A percentile compares a stretch with the other conserved stretches of the same genome.
Conservation (phyloP, 2,797 vertebrate genomes). For the Onychomys torridus region DNA sequence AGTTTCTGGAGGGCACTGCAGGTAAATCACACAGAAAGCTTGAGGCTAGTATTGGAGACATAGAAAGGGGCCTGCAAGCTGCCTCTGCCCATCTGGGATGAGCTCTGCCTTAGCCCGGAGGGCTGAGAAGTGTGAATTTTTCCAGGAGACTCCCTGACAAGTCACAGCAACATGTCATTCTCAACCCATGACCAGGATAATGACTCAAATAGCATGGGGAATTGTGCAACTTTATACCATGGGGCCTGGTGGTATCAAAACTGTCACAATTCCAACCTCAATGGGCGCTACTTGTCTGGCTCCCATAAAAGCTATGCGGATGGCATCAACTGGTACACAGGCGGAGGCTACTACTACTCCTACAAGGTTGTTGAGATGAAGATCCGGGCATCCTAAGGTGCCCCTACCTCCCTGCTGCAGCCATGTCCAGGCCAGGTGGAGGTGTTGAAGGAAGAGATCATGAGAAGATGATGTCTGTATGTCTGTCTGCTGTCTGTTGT, state of each 20-base stretch:
- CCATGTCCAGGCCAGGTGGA: neutral
- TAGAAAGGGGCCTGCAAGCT: neutral
- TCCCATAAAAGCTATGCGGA: neutral
- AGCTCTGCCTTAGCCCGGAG: neutral
- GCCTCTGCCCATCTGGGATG: neutral
- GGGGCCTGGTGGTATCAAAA: neutral
- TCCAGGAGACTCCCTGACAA: neutral
- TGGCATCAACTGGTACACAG: neutral
- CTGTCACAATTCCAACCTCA: slow-evolving; percentile 20
- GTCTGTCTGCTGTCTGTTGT: neutral
- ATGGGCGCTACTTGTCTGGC: neutral
- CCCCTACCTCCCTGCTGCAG: neutral
- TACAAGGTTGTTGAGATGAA: neutral
- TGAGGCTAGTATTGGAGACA: neutral
- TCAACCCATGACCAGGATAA: neutral
- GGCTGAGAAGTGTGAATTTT: neutral
- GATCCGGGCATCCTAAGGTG: neutral
- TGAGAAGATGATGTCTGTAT: neutral
- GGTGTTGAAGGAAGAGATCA: neutral
- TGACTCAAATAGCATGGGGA: neutral
- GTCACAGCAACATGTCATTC: neutral
- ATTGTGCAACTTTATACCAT: neutral
- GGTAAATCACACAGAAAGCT: neutral
- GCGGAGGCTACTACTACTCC: neutral
- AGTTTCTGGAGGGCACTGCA: slow-evolving; percentile 27